Evolutionary conservation across 2,113 vertebrate species (phyloP).

Genomic region (Morone saxatilis): DNA sequence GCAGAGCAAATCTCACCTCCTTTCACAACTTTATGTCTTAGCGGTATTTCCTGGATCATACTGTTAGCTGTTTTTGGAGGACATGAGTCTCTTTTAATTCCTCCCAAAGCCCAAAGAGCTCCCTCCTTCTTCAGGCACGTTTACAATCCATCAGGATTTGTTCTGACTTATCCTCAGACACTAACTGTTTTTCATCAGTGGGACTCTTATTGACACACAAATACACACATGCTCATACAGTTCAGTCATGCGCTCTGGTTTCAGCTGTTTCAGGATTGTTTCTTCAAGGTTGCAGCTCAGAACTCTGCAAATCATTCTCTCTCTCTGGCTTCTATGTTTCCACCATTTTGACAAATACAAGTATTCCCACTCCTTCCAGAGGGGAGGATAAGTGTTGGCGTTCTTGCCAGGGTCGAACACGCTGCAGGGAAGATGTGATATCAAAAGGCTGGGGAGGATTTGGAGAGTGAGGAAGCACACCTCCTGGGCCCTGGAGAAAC

Average conservation of each 20-base stretch:
- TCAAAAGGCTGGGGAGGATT: slow-evolving; percentile 51
- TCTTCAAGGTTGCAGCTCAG: slow-evolving; percentile 24
- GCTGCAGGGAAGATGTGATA: slow-evolving; percentile 48
- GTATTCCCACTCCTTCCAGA: slow-evolving; percentile 70
- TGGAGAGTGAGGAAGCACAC: slow-evolving; percentile 45
- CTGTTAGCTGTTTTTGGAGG: slow-evolving; percentile 57
- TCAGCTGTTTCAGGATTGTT: slow-evolving; percentile 26
- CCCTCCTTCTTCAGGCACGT: slow-evolving; percentile 46
- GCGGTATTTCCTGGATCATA: slow-evolving; percentile 72
- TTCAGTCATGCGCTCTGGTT: slow-evolving; percentile 4
- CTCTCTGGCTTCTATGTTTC: slow-evolving; percentile 49
- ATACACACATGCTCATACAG: slow-evolving; percentile 2
- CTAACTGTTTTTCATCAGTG: slow-evolving; percentile 47
- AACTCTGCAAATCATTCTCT: slow-evolving; percentile 39
- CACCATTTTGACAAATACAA: slow-evolving; percentile 56
- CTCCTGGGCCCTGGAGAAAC: slow-evolving; percentile 48
- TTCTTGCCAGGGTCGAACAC: slow-evolving; percentile 42
- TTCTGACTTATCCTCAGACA: slow-evolving; percentile 41
- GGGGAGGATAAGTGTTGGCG: slow-evolving; percentile 47
- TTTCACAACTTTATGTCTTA: slow-evolving; percentile 64
- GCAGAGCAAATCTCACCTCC: slow-evolving; percentile 65
- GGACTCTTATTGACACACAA: slow-evolving; percentile 28
- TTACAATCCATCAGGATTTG: slow-evolving; percentile 62
- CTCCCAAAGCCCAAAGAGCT: slow-evolving; percentile 49
- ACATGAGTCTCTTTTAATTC: slow-evolving; percentile 55